phyloP scores from a whole-genome alignment of 2,797 vertebrate species.

The Ciconia nigra region DNA sequence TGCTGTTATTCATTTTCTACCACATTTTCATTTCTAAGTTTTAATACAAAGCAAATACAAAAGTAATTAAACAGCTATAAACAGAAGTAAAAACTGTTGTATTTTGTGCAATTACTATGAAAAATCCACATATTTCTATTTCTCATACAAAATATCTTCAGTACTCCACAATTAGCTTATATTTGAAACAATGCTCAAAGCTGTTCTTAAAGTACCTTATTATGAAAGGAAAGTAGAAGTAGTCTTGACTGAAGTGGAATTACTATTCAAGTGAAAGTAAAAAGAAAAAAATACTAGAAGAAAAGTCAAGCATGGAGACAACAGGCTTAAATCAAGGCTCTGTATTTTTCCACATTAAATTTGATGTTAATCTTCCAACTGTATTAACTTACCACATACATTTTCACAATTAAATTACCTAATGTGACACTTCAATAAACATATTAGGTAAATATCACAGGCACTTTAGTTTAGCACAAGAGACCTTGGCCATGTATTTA shows the following conservation, averaged over 20 bases:
- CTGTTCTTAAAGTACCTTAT: not conserved
- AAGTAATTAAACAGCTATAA: not conserved
- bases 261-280: not conserved
- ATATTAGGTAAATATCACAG: not conserved
- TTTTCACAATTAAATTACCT: not conserved
- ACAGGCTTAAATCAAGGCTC: not conserved
- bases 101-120: not conserved
- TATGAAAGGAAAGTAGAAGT: not conserved
- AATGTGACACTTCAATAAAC: not conserved
- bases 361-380: not conserved
- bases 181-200: not conserved
- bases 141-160: not conserved
- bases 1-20: not conserved
- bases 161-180: not conserved
- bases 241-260: not conserved
- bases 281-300: not conserved
- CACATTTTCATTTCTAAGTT: not conserved
- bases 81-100: not conserved
- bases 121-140: not conserved
- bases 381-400: not conserved
- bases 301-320: not conserved
- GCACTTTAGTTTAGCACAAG: not conserved
- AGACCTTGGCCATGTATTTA: not conserved
- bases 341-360: not conserved
- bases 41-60: not conserved